These are phyloP conservation scores for Sarcophaga bullata DNA, from an alignment of 1,140 invertebrate genomes.

Conservation along the genomic window DNA sequence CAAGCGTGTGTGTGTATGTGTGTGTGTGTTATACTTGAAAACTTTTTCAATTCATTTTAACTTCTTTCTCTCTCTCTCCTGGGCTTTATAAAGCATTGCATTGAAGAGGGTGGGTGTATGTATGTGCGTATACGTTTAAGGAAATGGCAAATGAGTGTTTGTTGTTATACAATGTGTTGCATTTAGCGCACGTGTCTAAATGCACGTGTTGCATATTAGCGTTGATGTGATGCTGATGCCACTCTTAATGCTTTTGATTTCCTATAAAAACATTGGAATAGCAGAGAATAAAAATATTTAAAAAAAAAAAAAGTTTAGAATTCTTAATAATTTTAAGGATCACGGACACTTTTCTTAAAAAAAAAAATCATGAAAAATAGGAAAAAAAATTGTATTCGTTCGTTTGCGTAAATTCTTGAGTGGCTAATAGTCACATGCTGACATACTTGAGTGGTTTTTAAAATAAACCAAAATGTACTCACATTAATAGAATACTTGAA, in stretches of 20 bases:
- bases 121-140: background rate
- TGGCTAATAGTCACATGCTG: too few relatives aligned
- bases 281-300: background rate
- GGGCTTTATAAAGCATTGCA: too few relatives aligned
- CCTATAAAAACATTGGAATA: background rate
- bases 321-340: too few relatives aligned
- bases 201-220: conserved; percentile 40
- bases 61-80: too few relatives aligned
- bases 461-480: too few relatives aligned
- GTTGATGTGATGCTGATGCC: background rate
- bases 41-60: background rate
- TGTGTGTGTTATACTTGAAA: background rate
- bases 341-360: too few relatives aligned
- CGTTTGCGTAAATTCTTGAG: too few relatives aligned
- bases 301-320: background rate
- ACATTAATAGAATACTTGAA: too few relatives aligned
- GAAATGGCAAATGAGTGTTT: background rate
- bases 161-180: conserved; percentile 19
- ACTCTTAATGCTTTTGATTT: background rate
- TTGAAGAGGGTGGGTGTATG: too few relatives aligned
- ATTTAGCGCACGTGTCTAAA: conserved; percentile 25
- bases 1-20: background rate
- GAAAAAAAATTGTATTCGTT: too few relatives aligned
- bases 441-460: too few relatives aligned
- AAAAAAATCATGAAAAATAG: too few relatives aligned